Evolutionary conservation across 2,888 invertebrate genomes (phyloP).

Genomic region (Embidobia sp.): DNA sequence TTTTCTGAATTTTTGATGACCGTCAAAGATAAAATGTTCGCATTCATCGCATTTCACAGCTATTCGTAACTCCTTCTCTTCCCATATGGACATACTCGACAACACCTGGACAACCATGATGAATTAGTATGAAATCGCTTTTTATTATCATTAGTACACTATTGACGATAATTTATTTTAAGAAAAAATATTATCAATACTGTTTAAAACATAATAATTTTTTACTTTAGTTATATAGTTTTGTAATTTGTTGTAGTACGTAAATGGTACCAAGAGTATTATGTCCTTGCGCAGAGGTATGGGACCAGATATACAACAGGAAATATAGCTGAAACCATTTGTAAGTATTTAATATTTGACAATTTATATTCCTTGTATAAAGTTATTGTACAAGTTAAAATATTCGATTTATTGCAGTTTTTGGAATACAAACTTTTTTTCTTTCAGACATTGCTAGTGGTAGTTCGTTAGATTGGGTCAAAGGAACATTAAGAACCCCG

Average conservation of each 20-base stretch:
- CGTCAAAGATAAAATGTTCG: constrained; percentile 82
- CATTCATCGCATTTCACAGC: constrained; percentile 89
- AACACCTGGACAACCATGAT: constrained; percentile 84
- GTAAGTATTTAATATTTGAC: too few species aligned
- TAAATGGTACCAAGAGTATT: constrained; percentile 79
- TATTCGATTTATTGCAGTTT: neutral
- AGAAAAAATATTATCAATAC: neutral
- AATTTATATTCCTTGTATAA: neutral
- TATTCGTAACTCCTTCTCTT: constrained; percentile 87
- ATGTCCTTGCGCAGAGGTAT: constrained; percentile 83
- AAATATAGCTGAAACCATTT: constrained; percentile 83
- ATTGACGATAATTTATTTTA: too few species aligned
- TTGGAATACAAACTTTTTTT: neutral
- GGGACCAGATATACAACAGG: constrained; percentile 85
- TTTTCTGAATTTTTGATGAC: constrained; percentile 83
- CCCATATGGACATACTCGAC: constrained; percentile 86
- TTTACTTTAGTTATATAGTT: too few species aligned
- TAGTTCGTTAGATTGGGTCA: constrained; percentile 89
- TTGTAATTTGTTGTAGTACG: constrained; percentile 19
- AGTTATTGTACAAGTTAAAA: neutral
- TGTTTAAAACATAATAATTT: too few species aligned
- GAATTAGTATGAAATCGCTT: constrained; percentile 82
- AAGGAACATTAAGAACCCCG: constrained; percentile 85
- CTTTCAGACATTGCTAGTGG: constrained; percentile 86
- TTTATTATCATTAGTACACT: too few species aligned